Conservation (phyloP, 1,140 invertebrate genomes). For the Drosophila nikananu region DNA sequence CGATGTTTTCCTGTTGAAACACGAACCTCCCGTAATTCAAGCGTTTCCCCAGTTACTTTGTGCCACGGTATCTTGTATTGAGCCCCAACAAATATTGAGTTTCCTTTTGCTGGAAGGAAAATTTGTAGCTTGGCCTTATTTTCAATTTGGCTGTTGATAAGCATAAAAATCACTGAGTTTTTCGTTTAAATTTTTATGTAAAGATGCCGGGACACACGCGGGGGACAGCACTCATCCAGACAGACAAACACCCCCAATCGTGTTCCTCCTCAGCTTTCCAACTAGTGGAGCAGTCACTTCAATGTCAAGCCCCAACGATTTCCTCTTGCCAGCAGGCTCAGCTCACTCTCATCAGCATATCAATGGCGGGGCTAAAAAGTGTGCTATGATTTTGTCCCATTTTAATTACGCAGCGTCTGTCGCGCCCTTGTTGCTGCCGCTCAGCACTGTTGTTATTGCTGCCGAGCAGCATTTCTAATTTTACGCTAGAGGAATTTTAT, state of each 20-base stretch:
- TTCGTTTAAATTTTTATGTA: constrained; percentile 77
- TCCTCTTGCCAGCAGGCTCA: constrained; percentile 5
- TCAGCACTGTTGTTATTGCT: constrained; percentile 39
- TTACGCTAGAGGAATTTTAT: constrained; percentile 82
- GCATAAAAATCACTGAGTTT: constrained; percentile 77
- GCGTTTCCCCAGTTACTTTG: neutral
- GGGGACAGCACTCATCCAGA: neutral
- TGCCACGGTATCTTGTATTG: constrained; percentile 17
- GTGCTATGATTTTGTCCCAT: constrained; percentile 66
- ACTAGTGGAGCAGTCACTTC: constrained; percentile 72
- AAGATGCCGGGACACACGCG: constrained; percentile 46
- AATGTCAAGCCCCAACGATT: constrained; percentile 71
- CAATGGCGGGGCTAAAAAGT: constrained; percentile 64
- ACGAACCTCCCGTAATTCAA: constrained; percentile 6
- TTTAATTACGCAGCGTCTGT: constrained; percentile 75
- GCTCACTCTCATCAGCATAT: constrained; percentile 72
- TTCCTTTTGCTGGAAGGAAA: constrained; percentile 42
- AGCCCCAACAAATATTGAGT: constrained; percentile 50
- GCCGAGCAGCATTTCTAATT: constrained; percentile 77
- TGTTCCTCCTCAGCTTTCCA: constrained; percentile 17
- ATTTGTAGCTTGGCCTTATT: constrained; percentile 50
- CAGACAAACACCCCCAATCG: constrained; percentile 5
- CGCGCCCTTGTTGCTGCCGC: constrained; percentile 38
- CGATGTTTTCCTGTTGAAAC: constrained; percentile 10
- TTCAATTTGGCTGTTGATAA: constrained; percentile 77